A percentile compares a stretch with the other conserved stretches of the same genome.
These are phyloP conservation scores for Enteromius trimaculatus DNA, from an alignment of 2,797 vertebrate genomes.

Conservation along the genomic window DNA sequence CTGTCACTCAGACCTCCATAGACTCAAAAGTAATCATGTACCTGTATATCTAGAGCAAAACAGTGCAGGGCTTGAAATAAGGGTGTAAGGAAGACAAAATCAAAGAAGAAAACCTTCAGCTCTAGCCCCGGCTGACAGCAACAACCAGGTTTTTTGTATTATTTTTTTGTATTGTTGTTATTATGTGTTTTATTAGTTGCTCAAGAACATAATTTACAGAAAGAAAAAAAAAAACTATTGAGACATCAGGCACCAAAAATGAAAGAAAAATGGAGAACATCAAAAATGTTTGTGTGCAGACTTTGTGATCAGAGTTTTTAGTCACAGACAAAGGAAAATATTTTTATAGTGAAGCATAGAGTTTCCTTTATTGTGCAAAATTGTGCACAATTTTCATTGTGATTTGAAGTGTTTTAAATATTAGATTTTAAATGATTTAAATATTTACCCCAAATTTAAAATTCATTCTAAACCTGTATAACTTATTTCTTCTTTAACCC, in stretches of 20 bases:
- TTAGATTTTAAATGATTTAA: neutral
- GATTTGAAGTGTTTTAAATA: neutral
- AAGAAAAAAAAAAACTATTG: neutral
- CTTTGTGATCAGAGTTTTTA: constrained; percentile 3
- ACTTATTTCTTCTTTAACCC: neutral
- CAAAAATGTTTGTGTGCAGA: neutral
- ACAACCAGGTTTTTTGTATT: neutral
- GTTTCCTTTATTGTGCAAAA: neutral
- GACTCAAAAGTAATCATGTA: constrained; percentile 31
- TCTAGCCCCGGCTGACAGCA: neutral
- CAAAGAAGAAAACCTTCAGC: constrained; percentile 18
- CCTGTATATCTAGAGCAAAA: constrained; percentile 1
- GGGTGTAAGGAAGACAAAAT: constrained; percentile 4
- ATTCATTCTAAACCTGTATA: neutral
- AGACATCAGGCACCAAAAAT: neutral
- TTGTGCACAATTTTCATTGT: neutral
- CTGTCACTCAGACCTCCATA: constrained; percentile 24
- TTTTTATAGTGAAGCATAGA: neutral
- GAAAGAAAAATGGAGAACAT: neutral
- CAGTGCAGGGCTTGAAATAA: constrained; percentile 5
- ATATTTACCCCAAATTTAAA: neutral
- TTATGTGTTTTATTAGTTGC: neutral
- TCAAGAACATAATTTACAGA: neutral
- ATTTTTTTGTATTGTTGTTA: no score
- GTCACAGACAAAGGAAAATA: neutral